These are phyloP conservation scores for Daboia siamensis DNA, from an alignment of 2,113 vertebrate species.

Conservation along the genomic window DNA sequence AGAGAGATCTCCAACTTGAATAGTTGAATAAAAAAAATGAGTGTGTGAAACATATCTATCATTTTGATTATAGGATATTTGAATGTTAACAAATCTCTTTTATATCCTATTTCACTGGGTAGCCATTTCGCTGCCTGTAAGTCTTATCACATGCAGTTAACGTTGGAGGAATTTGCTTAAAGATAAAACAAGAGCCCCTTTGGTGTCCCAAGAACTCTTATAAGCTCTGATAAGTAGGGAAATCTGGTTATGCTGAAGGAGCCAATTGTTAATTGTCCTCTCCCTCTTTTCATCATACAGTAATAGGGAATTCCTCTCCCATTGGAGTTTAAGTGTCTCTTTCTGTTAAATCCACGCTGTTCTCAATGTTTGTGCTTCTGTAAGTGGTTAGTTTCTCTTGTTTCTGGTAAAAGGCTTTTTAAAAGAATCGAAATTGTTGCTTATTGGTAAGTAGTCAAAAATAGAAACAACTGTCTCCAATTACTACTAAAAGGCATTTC, in stretches of 20 bases:
- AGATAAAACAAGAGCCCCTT: neutral
- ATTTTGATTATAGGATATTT: neutral
- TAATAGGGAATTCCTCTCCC: neutral
- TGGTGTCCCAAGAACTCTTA: neutral
- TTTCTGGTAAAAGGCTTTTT: neutral
- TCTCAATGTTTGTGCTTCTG: neutral
- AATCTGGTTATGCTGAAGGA: neutral
- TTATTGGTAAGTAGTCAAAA: neutral
- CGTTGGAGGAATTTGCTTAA: neutral
- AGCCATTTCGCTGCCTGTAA: neutral
- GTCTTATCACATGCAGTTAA: neutral
- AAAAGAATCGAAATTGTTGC: neutral
- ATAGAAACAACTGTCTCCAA: neutral
- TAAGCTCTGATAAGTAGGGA: neutral
- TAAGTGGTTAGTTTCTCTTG: neutral
- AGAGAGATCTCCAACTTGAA: neutral
- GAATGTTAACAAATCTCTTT: neutral
- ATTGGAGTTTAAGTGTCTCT: neutral
- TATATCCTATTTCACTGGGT: neutral
- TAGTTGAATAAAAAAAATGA: neutral
- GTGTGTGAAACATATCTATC: neutral
- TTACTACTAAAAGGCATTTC: neutral
- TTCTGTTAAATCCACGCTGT: neutral
- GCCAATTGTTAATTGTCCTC: neutral
- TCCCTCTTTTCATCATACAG: neutral